These are phyloP conservation scores for Rhopalosiphum maidis DNA, from an alignment of 1,140 invertebrate genomes.

Conservation along the genomic window DNA sequence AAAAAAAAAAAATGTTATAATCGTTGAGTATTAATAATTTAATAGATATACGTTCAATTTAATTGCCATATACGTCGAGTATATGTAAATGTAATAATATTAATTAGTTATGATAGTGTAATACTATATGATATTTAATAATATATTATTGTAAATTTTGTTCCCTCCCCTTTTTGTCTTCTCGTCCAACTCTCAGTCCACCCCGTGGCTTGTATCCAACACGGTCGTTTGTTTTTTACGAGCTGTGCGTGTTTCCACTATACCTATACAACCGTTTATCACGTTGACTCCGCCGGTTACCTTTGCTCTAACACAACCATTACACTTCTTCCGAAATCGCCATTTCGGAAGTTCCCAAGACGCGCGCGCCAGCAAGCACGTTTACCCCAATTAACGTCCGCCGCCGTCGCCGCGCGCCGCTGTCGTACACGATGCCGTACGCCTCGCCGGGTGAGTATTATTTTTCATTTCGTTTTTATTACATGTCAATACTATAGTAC, in stretches of 20 bases:
- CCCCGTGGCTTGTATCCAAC: not conserved
- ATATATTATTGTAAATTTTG: not conserved
- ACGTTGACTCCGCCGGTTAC: not conserved
- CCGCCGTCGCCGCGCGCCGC: not conserved
- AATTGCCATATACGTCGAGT: too few relatives aligned
- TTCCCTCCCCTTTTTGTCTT: not conserved
- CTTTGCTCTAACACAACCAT: not conserved
- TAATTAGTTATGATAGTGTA: not conserved
- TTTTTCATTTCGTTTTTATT: not conserved
- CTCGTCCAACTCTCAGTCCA: too few relatives aligned
- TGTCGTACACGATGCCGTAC: slow-evolving; percentile 41
- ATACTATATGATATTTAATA: not conserved
- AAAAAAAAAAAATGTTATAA: not conserved
- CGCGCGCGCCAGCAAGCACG: not conserved
- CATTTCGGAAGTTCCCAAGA: not conserved
- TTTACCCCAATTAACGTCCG: not conserved
- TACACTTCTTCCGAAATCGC: not conserved
- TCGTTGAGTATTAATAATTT: not conserved
- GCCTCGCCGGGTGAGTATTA: slow-evolving; percentile 49
- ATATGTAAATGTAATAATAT: not conserved
- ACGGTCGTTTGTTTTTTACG: not conserved
- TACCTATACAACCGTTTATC: not conserved
- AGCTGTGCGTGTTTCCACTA: not conserved
- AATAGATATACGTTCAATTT: not conserved
- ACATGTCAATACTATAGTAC: not conserved